These are phyloP conservation scores for Pontoporia blainvillei DNA, from an alignment of 2,113 vertebrate species.

Conservation along the genomic window DNA sequence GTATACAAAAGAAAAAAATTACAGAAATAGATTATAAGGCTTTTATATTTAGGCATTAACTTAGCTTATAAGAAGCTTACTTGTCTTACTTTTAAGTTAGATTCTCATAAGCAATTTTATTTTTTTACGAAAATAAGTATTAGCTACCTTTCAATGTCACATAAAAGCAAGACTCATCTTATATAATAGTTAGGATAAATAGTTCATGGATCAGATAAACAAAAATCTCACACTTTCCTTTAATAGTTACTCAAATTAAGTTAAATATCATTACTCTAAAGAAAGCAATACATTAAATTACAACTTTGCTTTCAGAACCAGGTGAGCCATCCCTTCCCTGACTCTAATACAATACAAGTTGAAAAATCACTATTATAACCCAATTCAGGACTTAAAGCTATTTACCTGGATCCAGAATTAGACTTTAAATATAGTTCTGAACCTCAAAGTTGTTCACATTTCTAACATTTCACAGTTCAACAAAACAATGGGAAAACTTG, in stretches of 20 bases:
- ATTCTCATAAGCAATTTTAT: not conserved
- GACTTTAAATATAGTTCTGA: conserved; percentile 21
- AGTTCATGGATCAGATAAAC: not conserved
- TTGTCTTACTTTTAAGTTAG: conserved; percentile 17
- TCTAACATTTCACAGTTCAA: conserved; percentile 1
- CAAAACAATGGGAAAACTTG: not conserved
- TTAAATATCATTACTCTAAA: not conserved
- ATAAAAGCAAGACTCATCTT: not conserved
- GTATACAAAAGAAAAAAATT: not conserved
- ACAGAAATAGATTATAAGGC: not conserved
- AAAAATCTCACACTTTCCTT: not conserved
- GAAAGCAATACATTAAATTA: conserved; percentile 12
- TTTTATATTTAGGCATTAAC: conserved; percentile 22
- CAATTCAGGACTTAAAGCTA: conserved; percentile 22
- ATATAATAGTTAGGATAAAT: not conserved
- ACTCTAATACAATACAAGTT: not conserved
- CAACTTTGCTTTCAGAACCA: conserved; percentile 21
- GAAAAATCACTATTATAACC: not conserved
- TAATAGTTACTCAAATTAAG: conserved; percentile 28
- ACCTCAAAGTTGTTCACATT: not conserved
- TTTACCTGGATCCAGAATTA: conserved; percentile 7
- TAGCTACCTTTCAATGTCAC: not conserved
- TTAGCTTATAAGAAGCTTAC: not conserved
- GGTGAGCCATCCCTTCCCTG: not conserved
- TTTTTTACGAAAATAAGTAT: conserved; percentile 8